These are phyloP conservation scores for Solen grandis DNA, from an alignment of 1,140 invertebrate species.

Conservation along the genomic window DNA sequence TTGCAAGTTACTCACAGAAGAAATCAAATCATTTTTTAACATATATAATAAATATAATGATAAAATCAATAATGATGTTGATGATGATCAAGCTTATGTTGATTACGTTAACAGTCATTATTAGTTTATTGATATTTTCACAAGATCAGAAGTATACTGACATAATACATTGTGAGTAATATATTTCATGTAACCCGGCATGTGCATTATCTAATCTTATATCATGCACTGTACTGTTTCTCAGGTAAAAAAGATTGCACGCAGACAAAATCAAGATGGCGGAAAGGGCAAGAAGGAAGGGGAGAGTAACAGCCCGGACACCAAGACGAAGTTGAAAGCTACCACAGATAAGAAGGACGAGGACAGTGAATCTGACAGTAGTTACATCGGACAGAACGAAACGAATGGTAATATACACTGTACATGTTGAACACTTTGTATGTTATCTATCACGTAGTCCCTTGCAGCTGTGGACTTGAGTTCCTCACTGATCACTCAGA, in stretches of 20 bases:
- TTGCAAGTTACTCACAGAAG: no score
- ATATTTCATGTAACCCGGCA: no score
- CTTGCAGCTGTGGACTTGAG: neutral
- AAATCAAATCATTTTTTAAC: no score
- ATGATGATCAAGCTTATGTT: no score
- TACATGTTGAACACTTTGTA: neutral
- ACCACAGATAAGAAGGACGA: conserved; percentile 71
- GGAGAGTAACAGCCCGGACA: conserved; percentile 31
- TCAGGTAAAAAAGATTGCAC: conserved; percentile 77
- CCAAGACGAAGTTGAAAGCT: conserved; percentile 58
- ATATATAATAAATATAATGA: no score
- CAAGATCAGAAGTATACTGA: no score
- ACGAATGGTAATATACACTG: conserved; percentile 27
- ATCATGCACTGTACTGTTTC: no score
- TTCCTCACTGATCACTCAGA: neutral
- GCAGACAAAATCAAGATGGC: conserved; percentile 74
- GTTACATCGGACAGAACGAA: conserved; percentile 21
- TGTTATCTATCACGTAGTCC: neutral
- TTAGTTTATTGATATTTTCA: no score
- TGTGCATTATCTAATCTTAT: no score
- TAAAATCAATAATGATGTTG: no score
- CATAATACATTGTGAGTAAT: no score
- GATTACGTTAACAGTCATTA: no score
- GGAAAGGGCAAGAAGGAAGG: conserved; percentile 57
- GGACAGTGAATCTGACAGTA: conserved; percentile 68